Conservation (phyloP, 53 echinoderm and acorn worm genomes). For the Hippasteria phrygiana region DNA sequence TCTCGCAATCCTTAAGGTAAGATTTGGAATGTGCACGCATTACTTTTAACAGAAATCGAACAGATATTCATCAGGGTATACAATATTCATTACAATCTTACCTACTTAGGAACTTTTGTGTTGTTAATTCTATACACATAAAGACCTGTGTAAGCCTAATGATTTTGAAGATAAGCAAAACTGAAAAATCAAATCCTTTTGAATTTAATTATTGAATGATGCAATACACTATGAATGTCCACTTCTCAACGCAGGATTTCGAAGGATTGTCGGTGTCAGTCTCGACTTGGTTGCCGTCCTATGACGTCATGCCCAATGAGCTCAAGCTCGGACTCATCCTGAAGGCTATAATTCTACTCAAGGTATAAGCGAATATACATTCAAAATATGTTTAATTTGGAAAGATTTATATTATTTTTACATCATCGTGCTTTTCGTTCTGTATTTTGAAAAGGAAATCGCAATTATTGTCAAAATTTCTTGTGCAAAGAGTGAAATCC, state of each 20-base stretch:
- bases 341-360: constrained; percentile 28
- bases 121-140: not conserved
- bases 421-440: no score
- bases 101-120: not conserved
- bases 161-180: no score
- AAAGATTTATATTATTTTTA: no score
- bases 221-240: no score
- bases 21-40: not conserved
- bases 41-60: not conserved
- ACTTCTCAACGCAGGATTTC: not conserved
- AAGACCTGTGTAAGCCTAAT: no score
- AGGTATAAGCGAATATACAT: not conserved
- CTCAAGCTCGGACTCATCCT: constrained; percentile 47
- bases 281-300: constrained; percentile 19
- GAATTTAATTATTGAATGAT: no score
- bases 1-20: constrained; percentile 35
- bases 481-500: no score
- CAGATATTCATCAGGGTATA: not conserved
- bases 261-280: constrained; percentile 3
- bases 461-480: no score
- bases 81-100: not conserved
- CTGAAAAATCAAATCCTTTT: no score
- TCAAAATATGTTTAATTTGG: no score
- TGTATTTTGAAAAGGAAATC: no score
- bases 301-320: constrained; percentile 50